Percentiles rank a stretch among this genome's conserved stretches.
Evolutionary conservation across 2,113 vertebrate genomes (phyloP).

Genomic region (Thinocorus orbignyianus): DNA sequence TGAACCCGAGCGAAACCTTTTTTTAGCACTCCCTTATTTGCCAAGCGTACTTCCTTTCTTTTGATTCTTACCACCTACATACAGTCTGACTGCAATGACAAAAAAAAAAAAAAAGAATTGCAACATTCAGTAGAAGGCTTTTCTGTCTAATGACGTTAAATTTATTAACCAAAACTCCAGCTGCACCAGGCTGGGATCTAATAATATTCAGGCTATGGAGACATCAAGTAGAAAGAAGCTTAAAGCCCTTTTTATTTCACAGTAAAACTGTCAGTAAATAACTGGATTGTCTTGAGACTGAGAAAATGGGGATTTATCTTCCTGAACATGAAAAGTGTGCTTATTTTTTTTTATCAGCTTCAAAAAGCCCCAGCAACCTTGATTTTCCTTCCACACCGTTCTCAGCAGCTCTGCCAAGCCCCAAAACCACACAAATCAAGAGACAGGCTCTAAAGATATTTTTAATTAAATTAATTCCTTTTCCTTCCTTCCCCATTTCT

Average conservation of each 20-base stretch:
- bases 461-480: constrained; percentile 69
- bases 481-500: constrained; percentile 43
- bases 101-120: background rate
- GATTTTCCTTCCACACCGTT: constrained; percentile 61
- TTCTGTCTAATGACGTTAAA: constrained; percentile 66
- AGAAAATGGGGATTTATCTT: constrained; percentile 68
- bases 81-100: constrained; percentile 57
- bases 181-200: constrained; percentile 66
- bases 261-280: constrained; percentile 71
- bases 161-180: constrained; percentile 67
- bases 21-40: constrained; percentile 58
- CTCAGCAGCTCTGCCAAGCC: constrained; percentile 62
- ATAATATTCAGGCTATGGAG: constrained; percentile 71
- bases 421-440: constrained; percentile 65
- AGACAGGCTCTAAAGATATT: constrained; percentile 68
- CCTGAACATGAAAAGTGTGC: constrained; percentile 64
- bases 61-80: constrained; percentile 71
- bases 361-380: constrained; percentile 66
- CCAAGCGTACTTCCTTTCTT: constrained; percentile 67
- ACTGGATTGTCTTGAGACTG: constrained; percentile 71
- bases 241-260: constrained; percentile 69
- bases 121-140: constrained; percentile 47
- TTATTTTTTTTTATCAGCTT: constrained; percentile 64
- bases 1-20: constrained; percentile 41
- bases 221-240: constrained; percentile 68